Evolutionary conservation across 2,888 invertebrate genomes (phyloP).

Genomic region (Dynastes grantii): DNA sequence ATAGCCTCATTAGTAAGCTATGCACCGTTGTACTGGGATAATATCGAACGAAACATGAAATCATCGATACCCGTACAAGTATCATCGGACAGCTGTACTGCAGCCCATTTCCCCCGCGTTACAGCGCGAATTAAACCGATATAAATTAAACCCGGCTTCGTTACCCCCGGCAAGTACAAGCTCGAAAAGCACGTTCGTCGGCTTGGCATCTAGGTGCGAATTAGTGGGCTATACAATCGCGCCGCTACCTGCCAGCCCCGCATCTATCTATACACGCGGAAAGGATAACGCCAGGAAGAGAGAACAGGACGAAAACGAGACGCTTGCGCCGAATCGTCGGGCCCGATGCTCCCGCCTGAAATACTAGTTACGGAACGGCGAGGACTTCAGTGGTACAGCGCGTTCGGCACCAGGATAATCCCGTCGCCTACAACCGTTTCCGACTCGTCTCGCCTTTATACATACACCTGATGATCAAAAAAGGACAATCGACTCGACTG

Average conservation of each 20-base stretch:
- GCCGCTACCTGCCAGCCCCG: background rate
- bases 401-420: constrained; percentile 15
- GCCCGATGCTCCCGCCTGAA: constrained; percentile 31
- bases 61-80: too few relatives aligned
- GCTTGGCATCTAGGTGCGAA: constrained; percentile 32
- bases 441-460: background rate
- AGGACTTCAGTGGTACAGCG: constrained; percentile 33
- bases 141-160: constrained; percentile 22
- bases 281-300: constrained; percentile 33
- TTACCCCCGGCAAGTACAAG: constrained; percentile 1
- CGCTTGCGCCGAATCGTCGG: constrained; percentile 23
- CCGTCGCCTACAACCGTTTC: background rate
- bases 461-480: constrained; percentile 10
- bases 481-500: too few relatives aligned
- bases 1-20: too few relatives aligned
- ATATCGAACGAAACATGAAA: too few relatives aligned
- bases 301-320: constrained; percentile 4
- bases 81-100: background rate
- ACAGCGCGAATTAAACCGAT: constrained; percentile 16
- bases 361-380: constrained; percentile 23
- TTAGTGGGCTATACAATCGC: constrained; percentile 23
- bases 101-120: constrained; percentile 6
- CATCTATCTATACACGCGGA: constrained; percentile 3
- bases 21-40: too few relatives aligned
- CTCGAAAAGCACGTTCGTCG: constrained; percentile 32